Conservation (phyloP, 2,888 invertebrate species). For the Polymixis lichenea region DNA sequence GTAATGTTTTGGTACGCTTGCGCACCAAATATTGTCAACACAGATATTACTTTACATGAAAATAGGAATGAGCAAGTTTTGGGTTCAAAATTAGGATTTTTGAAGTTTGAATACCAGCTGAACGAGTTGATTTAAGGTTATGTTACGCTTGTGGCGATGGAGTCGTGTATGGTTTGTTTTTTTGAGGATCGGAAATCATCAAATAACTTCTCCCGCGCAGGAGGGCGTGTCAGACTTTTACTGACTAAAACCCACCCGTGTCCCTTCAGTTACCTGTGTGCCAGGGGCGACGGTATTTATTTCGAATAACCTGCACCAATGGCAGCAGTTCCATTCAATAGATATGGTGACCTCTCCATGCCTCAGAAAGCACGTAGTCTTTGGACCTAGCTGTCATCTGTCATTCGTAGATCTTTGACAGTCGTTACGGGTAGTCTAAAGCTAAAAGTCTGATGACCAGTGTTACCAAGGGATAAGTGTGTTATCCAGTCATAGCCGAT, state of each 20-base stretch:
- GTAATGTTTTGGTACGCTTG: constrained; percentile 32
- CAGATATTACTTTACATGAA: constrained; percentile 1
- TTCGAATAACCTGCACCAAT: no score
- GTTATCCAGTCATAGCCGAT: not conserved
- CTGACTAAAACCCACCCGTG: no score
- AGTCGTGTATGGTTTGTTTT: no score
- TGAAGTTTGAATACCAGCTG: not conserved
- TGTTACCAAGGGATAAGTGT: not conserved
- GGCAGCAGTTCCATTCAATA: no score
- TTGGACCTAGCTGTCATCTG: no score
- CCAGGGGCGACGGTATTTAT: no score
- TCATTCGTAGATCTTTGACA: not conserved
- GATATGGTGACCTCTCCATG: not conserved
- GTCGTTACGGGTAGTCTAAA: not conserved
- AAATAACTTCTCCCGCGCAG: no score
- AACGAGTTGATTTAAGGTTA: not conserved
- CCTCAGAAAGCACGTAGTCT: no score
- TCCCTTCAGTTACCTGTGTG: no score
- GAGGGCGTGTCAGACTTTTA: no score
- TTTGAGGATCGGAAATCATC: no score
- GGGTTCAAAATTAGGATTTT: not conserved
- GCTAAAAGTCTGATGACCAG: not conserved
- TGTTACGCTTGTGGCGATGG: not conserved
- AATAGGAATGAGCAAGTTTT: constrained; percentile 11
- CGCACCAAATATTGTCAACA: constrained; percentile 46